A percentile compares a stretch with the other conserved stretches of the same genome.
Evolutionary conservation across 2,888 invertebrate species (phyloP).

Genomic region (Trichacis sp.): DNA sequence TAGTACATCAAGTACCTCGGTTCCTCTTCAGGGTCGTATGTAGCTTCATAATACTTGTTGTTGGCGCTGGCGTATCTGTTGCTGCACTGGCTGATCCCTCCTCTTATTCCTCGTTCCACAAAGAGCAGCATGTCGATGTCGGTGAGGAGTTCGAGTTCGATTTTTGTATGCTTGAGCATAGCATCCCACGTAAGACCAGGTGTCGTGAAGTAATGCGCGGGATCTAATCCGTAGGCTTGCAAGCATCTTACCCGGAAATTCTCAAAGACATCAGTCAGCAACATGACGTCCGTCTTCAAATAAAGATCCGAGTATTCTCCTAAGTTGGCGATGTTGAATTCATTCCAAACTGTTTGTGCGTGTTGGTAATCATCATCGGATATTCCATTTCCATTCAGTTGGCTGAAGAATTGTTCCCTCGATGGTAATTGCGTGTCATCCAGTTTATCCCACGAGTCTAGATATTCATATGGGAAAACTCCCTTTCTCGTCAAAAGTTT

Average conservation of each 20-base stretch:
- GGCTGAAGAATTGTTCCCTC: background rate
- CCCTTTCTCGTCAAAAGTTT: background rate
- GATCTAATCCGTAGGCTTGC: conserved; percentile 54
- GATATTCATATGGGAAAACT: background rate
- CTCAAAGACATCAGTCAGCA: conserved; percentile 25
- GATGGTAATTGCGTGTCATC: background rate
- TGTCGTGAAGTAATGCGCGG: no score
- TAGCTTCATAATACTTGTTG: background rate
- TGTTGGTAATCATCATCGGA: conserved; percentile 5
- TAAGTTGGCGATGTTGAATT: conserved; percentile 1
- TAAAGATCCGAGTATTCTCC: conserved; percentile 2
- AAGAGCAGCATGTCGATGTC: conserved; percentile 8
- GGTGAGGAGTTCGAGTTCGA: conserved; percentile 10
- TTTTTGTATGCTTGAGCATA: conserved; percentile 52
- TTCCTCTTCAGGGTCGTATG: no score
- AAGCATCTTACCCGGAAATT: conserved; percentile 32
- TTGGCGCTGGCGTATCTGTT: no score
- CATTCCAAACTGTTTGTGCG: conserved; percentile 3
- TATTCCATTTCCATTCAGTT: background rate
- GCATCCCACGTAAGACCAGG: conserved; percentile 28
- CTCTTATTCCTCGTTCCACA: conserved; percentile 6
- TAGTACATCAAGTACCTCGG: conserved; percentile 20
- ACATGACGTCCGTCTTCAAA: conserved; percentile 5
- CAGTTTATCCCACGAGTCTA: background rate
- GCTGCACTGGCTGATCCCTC: conserved; percentile 11